Conservation (phyloP, 1,140 invertebrate genomes). For the Nasonia longicornis region DNA sequence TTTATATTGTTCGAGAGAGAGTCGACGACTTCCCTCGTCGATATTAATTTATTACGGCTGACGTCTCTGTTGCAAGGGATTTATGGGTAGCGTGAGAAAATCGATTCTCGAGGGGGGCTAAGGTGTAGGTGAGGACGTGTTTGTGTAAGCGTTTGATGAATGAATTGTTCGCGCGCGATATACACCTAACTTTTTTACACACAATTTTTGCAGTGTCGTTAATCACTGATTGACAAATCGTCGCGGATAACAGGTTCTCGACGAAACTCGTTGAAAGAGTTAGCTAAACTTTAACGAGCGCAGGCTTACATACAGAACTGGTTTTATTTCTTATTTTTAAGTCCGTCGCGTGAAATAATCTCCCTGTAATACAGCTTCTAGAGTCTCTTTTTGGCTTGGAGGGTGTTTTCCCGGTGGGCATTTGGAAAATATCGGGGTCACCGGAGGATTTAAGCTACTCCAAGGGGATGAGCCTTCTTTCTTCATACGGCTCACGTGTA, state of each 20-base stretch:
- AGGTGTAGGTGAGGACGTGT: neutral
- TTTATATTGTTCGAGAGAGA: neutral
- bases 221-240: neutral
- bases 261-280: neutral
- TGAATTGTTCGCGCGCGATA: neutral
- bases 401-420: no score
- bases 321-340: neutral
- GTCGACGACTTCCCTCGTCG: neutral
- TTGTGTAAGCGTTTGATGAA: neutral
- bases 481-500: no score
- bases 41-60: slow-evolving; percentile 16
- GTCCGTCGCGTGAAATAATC: neutral
- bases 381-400: neutral
- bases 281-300: neutral
- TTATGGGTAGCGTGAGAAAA: slow-evolving; percentile 33
- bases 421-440: neutral
- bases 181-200: no score
- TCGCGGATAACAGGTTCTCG: neutral
- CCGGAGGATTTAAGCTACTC: neutral
- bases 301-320: neutral
- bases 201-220: neutral
- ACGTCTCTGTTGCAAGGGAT: neutral
- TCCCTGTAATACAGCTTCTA: no score
- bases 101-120: neutral
- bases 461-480: neutral